phyloP scores from a whole-genome alignment of 2,797 vertebrate genomes.

The Psittacula echo region DNA sequence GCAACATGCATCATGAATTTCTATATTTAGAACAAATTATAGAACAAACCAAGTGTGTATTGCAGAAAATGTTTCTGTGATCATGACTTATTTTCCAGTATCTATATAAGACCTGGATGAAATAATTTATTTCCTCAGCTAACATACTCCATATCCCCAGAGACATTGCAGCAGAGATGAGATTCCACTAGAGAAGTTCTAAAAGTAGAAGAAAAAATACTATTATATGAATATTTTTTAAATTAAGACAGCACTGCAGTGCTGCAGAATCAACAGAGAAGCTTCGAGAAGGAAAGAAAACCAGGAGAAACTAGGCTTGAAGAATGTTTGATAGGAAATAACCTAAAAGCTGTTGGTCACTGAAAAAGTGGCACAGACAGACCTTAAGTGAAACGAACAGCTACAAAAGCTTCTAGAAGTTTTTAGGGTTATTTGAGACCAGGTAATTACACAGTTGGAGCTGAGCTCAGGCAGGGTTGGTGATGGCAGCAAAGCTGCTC shows the following conservation, averaged over 20 bases:
- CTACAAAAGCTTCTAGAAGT: conserved; percentile 2
- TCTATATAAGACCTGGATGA: neutral
- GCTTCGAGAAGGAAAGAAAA: neutral
- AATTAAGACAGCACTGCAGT: neutral
- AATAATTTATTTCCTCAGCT: neutral
- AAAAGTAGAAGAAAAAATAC: neutral
- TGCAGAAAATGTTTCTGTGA: neutral
- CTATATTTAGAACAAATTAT: neutral
- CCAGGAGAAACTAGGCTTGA: neutral
- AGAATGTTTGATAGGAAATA: neutral
- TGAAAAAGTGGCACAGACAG: neutral
- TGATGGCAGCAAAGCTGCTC: conserved; percentile 13
- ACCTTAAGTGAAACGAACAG: neutral
- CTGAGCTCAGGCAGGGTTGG: neutral
- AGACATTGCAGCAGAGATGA: neutral
- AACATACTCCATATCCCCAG: neutral
- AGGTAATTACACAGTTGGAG: conserved; percentile 55
- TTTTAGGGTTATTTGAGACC: conserved; percentile 40
- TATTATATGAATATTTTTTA: neutral
- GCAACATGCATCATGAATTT: neutral
- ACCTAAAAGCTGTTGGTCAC: neutral
- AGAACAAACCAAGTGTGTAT: neutral
- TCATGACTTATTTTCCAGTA: neutral
- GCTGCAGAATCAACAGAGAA: neutral
- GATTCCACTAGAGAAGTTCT: neutral